Percentiles rank a stretch among this genome's conserved stretches.
phyloP scores from a whole-genome alignment of 2,888 invertebrate species.

The Iselma pallidipennis region DNA sequence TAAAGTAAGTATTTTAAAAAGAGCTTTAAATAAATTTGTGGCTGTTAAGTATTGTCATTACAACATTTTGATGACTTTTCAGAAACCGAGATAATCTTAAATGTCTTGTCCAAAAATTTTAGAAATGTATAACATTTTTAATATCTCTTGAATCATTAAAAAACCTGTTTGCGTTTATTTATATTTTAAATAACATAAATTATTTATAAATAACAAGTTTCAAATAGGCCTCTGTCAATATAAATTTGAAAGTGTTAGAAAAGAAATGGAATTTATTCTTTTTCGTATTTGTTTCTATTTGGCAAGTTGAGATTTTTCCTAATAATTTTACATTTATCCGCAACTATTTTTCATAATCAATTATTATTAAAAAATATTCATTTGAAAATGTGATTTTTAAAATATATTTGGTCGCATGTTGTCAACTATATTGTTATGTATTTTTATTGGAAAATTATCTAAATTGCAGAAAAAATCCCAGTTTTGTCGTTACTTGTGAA shows the following conservation, averaged over 20 bases:
- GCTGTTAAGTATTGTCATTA: too few relatives aligned
- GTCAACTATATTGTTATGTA: background rate
- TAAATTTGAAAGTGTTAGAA: background rate
- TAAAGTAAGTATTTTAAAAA: too few relatives aligned
- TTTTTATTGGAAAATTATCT: background rate
- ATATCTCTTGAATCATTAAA: background rate
- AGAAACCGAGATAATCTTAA: too few relatives aligned
- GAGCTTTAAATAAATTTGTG: too few relatives aligned
- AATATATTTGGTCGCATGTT: background rate
- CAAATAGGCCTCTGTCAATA: background rate
- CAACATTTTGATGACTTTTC: too few relatives aligned
- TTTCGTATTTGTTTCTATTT: background rate
- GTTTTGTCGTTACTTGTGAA: too few relatives aligned
- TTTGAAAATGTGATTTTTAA: background rate
- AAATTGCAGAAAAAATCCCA: background rate
- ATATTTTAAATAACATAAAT: background rate
- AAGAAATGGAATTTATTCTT: background rate
- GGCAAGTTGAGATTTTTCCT: background rate
- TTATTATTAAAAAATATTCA: background rate
- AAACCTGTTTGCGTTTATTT: background rate
- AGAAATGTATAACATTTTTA: background rate
- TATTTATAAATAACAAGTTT: background rate
- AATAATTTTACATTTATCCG: too few relatives aligned
- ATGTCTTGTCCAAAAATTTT: too few relatives aligned
- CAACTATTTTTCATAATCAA: too few relatives aligned